Conservation (phyloP, 1,140 invertebrate genomes). For the Drosophila azteca region DNA sequence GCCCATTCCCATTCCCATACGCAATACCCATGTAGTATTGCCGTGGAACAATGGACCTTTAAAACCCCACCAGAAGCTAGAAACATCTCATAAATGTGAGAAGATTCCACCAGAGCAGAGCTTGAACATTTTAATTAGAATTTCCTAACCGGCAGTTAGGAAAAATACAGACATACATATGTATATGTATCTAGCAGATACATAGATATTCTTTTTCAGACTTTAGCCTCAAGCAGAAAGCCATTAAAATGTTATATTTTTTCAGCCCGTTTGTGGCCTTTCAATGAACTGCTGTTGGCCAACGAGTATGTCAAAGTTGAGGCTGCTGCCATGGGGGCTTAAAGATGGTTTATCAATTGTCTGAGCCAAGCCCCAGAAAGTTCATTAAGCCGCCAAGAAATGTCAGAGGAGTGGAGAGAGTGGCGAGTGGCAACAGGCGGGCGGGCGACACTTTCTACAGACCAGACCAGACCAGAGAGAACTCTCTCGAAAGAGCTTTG, state of each 20-base stretch:
- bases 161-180: too few relatives aligned
- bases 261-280: slow-evolving; percentile 1
- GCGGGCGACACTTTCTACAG: slow-evolving; percentile 23
- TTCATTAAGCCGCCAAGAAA: slow-evolving; percentile 11
- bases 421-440: slow-evolving; percentile 11
- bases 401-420: slow-evolving; percentile 23
- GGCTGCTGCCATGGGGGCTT: background rate
- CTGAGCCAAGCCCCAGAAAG: slow-evolving; percentile 1
- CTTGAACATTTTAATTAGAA: slow-evolving; percentile 58
- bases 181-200: too few relatives aligned
- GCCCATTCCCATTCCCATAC: too few relatives aligned
- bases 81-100: slow-evolving; percentile 26
- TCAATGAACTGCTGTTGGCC: slow-evolving; percentile 15
- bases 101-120: slow-evolving; percentile 20
- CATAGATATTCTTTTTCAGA: too few relatives aligned
- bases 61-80: slow-evolving; percentile 2
- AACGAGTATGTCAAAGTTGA: slow-evolving; percentile 30
- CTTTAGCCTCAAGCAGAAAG: background rate
- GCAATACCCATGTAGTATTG: too few relatives aligned
- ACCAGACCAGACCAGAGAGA: background rate
- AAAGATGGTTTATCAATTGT: slow-evolving; percentile 5
- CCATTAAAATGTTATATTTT: slow-evolving; percentile 7
- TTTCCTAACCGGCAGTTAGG: slow-evolving; percentile 14
- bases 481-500: background rate
- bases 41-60: slow-evolving; percentile 18